phyloP scores from a whole-genome alignment of 2,113 vertebrate species.

The Cranoglanis bouderius region DNA sequence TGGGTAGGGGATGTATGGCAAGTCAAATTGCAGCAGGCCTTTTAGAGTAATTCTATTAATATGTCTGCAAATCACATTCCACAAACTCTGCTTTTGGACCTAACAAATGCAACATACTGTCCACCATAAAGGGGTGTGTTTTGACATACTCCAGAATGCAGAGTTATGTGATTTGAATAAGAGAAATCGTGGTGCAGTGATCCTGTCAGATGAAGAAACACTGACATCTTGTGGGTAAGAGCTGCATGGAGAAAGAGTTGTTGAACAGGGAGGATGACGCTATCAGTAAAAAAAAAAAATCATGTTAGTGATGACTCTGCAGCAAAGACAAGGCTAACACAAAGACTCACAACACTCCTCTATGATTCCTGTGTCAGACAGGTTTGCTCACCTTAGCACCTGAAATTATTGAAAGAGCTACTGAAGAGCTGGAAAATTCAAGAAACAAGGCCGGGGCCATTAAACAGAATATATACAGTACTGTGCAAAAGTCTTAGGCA shows the following conservation, averaged over 20 bases:
- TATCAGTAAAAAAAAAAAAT: neutral
- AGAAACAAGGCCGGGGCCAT: too few relatives aligned
- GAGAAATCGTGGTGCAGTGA: neutral
- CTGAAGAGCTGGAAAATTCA: too few relatives aligned
- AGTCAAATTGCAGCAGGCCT: neutral
- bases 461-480: too few relatives aligned
- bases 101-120: neutral
- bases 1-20: neutral
- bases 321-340: too few relatives aligned
- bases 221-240: constrained; percentile 6
- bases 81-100: neutral
- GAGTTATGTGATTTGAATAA: neutral
- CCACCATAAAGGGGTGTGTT: neutral
- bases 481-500: too few relatives aligned
- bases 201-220: neutral
- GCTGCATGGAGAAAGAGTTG: neutral
- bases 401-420: too few relatives aligned
- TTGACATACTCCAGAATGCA: neutral
- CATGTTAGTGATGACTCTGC: too few relatives aligned
- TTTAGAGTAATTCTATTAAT: neutral
- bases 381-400: too few relatives aligned
- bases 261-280: neutral
- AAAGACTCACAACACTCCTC: too few relatives aligned
- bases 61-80: neutral
- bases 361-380: too few relatives aligned